Base-by-base conservation (phyloP, 2,797 vertebrate species). In the Simalia tracyae region DNA sequence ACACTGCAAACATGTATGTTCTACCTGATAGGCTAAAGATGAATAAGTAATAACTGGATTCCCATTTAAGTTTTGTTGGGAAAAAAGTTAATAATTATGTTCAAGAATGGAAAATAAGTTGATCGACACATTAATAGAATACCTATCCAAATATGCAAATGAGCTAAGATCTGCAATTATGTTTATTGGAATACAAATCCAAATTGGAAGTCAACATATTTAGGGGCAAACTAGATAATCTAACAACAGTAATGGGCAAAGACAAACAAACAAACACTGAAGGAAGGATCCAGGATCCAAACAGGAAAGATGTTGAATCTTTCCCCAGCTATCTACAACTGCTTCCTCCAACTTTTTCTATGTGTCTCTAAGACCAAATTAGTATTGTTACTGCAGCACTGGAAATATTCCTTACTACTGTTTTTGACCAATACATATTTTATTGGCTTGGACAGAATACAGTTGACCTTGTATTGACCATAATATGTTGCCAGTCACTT, bases 71-170 rank as follows among this genome's bases (percentile, higher is more conserved):
- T 59, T 88, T 88, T 54, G 36, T 68, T 42, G 63, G 12, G 24
- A 60, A 87, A 19, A 31, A 50, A 84, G 11, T 61, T 61, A 63
- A 26, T 61, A 63, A 26, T 50, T 54, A 24, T 61, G 42, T 57
- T 66, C 61, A 66, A 57, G 19, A n/a, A 26, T 91, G 86, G 59
- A 15, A 87, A 91, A 88, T 61, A 72, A 88, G 86, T 59, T 61
- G 66, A 17, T 63, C 66, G 61, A 56, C 31, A 59, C 26, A 91
- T 31, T 9, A 88, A 61, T n/a, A 60, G 19, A 87, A 87, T 61
- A 91, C 19, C 19, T 54, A 19, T 57, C 54, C 26, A 88, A 63
- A 61, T 17, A 64, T 31, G 19, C 60, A 24, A n/a, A 90, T 88
- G 60, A 63, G 15, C 61, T 36, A 81, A 81, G 36, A 26, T 59